A percentile compares a stretch with the other conserved stretches of the same genome.
Conservation (phyloP, 2,797 vertebrate species). For the Hafferia zeledoni region DNA sequence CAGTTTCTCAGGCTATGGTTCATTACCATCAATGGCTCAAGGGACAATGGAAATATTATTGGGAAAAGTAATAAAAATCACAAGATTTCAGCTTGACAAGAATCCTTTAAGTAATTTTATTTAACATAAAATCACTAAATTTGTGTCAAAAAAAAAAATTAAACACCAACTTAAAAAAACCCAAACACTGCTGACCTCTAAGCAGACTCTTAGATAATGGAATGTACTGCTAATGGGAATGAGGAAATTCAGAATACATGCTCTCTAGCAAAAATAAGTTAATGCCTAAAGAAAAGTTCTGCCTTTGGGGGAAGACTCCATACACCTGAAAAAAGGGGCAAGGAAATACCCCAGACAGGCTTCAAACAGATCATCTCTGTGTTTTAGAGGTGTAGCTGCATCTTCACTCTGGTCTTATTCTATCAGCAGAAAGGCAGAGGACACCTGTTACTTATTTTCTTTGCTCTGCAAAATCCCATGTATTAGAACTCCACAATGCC, state of each 20-base stretch:
- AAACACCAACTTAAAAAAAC: background rate
- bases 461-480: background rate
- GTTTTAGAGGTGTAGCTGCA: background rate
- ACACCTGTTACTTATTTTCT: background rate
- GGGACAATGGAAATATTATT: background rate
- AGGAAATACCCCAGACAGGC: background rate
- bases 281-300: background rate
- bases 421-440: background rate
- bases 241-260: background rate
- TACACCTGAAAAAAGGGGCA: background rate
- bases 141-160: background rate
- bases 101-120: background rate
- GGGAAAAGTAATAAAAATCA: background rate
- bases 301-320: background rate
- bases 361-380: background rate
- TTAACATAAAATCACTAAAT: background rate
- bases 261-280: background rate
- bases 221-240: background rate
- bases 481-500: background rate
- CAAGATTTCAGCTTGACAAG: background rate
- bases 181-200: background rate
- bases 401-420: background rate
- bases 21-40: background rate
- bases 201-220: background rate
- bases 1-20: background rate